phyloP scores from a whole-genome alignment of 1,140 invertebrate genomes.

The Drosophila ficusphila region DNA sequence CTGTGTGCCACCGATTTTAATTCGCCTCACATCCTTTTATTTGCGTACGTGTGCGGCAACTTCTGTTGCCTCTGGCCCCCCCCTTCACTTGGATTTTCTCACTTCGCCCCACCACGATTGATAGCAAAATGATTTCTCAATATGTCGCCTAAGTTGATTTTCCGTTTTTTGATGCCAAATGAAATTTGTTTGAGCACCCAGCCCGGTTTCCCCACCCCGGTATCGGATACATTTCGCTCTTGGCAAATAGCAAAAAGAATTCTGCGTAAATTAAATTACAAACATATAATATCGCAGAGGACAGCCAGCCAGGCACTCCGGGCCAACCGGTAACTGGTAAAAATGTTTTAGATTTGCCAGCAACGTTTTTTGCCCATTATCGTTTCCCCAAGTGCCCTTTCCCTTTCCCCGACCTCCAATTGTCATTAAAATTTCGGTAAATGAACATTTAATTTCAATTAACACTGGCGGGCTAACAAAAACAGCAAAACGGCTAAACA shows the following conservation, averaged over 20 bases:
- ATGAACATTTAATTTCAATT: conserved; percentile 46
- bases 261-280: conserved; percentile 58
- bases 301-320: background rate
- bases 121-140: conserved; percentile 75
- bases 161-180: conserved; percentile 41
- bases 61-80: background rate
- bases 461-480: conserved; percentile 1
- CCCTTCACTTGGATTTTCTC: background rate
- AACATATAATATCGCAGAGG: conserved; percentile 10
- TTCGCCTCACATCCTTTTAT: conserved; percentile 79
- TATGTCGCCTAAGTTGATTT: conserved; percentile 66
- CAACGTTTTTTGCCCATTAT: conserved; percentile 26
- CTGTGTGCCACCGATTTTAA: conserved; percentile 57
- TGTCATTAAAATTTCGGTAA: conserved; percentile 45
- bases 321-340: too few relatives aligned
- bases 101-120: conserved; percentile 43
- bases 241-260: background rate
- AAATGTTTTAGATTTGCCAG: conserved; percentile 33
- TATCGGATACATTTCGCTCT: conserved; percentile 42
- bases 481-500: background rate
- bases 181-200: conserved; percentile 43
- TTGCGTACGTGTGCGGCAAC: conserved; percentile 68
- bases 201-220: too few relatives aligned
- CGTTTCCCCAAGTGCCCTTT: background rate
- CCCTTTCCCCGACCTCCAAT: conserved; percentile 12